Evolutionary conservation across 2,113 vertebrate genomes (phyloP), one percentile per base, ranked within the genome.

Genomic region (Nesogale talazaci): DNA sequence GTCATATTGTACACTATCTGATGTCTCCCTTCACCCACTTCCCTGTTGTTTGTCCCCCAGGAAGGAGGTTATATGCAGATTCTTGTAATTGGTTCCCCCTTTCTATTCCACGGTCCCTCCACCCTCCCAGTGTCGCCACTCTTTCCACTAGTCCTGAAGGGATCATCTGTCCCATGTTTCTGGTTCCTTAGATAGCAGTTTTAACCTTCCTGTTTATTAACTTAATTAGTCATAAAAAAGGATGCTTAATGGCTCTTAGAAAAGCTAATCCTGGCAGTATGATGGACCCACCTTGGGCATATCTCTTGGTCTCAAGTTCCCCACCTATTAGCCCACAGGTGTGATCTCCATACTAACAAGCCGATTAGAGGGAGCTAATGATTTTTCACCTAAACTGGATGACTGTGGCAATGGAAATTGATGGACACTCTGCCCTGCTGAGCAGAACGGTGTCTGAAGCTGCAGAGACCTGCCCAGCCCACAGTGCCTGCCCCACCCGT

Each of bases 141-240:
- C n/a, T n/a, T n/a, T n/a, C n/a, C n/a, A n/a, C n/a, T n/a, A n/a
- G n/a, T n/a, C n/a, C n/a, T n/a, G n/a, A n/a, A n/a, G n/a, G n/a
- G n/a, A n/a, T n/a, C n/a, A n/a, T n/a, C n/a, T n/a, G n/a, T n/a
- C n/a, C n/a, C n/a, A n/a, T n/a, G n/a, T n/a, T n/a, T n/a, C n/a
- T n/a, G n/a, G n/a, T n/a, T n/a, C n/a, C n/a, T n/a, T n/a, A n/a
- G n/a, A n/a, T n/a, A n/a, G 42, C 61, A 23, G 15, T 93, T 93
- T 75, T 84, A 78, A 83, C 34, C 63, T 75, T 93, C 92, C 22
- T 82, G 34, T 81, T 84, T 80, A 81, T 80, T 90, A 57, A 75
- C 81, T 93, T 90, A 90, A 61, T 88, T 52, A 83, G 19, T 36
- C n/a, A 4, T 36, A 40, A 56, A 69, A 67, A 88, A 90, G 79